Conservation (phyloP, 1,140 invertebrate species). For the Adoxophyes honmai region DNA sequence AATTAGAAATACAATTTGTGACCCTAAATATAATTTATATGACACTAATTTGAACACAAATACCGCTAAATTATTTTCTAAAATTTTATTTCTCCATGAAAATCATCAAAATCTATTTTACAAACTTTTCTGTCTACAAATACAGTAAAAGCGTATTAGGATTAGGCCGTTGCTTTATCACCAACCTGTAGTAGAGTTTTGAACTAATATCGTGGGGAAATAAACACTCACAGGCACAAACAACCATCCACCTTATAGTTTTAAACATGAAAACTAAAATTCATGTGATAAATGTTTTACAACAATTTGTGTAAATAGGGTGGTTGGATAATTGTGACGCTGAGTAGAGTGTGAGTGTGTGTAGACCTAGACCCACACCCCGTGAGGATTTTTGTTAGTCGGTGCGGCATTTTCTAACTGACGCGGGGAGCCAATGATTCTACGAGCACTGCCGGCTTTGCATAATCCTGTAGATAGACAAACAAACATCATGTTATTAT, state of each 20-base stretch:
- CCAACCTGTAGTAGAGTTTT: too few relatives aligned
- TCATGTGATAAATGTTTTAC: too few relatives aligned
- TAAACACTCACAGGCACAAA: constrained; percentile 32
- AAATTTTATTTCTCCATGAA: constrained; percentile 23
- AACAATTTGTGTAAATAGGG: too few relatives aligned
- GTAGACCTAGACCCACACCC: constrained; percentile 91
- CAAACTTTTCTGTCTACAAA: too few relatives aligned
- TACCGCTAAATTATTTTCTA: constrained; percentile 44
- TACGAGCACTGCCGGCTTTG: constrained; percentile 90
- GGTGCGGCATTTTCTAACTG: constrained; percentile 95
- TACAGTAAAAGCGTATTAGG: too few relatives aligned
- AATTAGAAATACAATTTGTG: constrained; percentile 50
- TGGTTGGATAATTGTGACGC: too few relatives aligned
- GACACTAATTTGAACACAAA: constrained; percentile 74
- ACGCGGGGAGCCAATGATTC: constrained; percentile 93
- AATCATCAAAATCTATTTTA: constrained; percentile 29
- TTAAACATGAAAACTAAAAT: too few relatives aligned
- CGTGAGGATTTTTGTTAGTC: constrained; percentile 96
- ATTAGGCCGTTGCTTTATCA: too few relatives aligned
- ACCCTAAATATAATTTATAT: constrained; percentile 57
- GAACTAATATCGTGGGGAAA: too few relatives aligned
- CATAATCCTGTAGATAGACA: constrained; percentile 79
- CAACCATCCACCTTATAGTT: too few relatives aligned
- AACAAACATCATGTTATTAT: too few relatives aligned
- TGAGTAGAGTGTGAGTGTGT: not conserved